These are phyloP conservation scores for Clavelina lepadiformis DNA, from an alignment of 23 tunicate species.

Conservation along the genomic window DNA sequence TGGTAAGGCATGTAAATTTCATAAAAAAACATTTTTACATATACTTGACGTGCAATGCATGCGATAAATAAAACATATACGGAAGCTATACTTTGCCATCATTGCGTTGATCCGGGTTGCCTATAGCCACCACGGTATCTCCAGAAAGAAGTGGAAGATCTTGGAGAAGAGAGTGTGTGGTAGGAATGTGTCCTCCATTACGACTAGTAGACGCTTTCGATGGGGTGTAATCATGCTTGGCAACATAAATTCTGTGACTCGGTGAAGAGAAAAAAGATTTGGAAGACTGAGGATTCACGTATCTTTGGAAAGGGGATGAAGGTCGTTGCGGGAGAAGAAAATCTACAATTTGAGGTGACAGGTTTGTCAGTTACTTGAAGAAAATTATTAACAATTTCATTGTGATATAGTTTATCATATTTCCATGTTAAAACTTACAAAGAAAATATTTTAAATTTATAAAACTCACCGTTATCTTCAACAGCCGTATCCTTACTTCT, in stretches of 20 bases:
- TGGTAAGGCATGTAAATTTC: background rate
- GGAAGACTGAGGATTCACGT: slow-evolving; percentile 22
- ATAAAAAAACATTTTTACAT: background rate
- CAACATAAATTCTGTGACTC: slow-evolving; percentile 65
- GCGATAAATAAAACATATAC: background rate
- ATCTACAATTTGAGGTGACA: too few species aligned
- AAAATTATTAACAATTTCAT: too few species aligned
- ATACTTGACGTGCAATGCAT: too few species aligned
- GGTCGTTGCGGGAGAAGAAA: slow-evolving; percentile 23
- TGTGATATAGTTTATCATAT: too few species aligned
- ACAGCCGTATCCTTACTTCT: too few species aligned
- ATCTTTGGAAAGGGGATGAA: slow-evolving; percentile 23
- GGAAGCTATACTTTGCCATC: slow-evolving; percentile 69
- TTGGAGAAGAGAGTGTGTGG: slow-evolving; percentile 49
- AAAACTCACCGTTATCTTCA: too few species aligned
- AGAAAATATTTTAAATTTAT: too few species aligned
- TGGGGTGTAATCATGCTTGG: slow-evolving; percentile 71
- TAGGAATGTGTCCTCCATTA: slow-evolving; percentile 8
- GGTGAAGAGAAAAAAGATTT: slow-evolving; percentile 17
- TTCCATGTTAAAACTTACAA: too few species aligned
- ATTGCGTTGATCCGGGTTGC: slow-evolving; percentile 62
- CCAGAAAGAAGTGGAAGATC: slow-evolving; percentile 62
- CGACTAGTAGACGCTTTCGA: background rate
- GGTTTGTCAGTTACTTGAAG: too few species aligned
- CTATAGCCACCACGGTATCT: slow-evolving; percentile 79